A percentile compares a stretch with the other conserved stretches of the same genome.
phyloP scores from a whole-genome alignment of 2,113 vertebrate genomes.

The Odontesthes bonariensis region DNA sequence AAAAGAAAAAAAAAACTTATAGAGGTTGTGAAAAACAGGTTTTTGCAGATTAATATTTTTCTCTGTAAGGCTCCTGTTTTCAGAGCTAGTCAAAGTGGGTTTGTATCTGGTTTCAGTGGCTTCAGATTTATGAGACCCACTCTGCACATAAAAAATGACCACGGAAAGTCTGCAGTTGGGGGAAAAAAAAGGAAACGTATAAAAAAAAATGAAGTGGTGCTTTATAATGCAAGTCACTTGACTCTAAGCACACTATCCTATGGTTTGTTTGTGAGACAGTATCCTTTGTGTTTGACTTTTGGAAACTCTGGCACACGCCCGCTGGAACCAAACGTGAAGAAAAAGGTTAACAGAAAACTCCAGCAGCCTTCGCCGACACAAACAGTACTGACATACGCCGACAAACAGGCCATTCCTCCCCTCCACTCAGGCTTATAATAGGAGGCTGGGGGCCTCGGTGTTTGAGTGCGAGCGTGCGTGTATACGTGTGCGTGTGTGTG shows the following conservation, averaged over 20 bases:
- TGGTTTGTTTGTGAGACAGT: neutral
- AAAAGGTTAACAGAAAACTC: constrained; percentile 8
- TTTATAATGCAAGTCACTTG: neutral
- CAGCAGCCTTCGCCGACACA: constrained; percentile 25
- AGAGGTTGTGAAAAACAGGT: neutral
- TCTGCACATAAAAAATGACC: neutral
- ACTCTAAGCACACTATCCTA: neutral
- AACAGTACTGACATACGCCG: constrained; percentile 7
- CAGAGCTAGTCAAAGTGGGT: constrained; percentile 3
- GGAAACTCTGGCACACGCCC: neutral
- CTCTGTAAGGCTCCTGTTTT: neutral
- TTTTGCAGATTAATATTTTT: neutral
- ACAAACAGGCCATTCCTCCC: constrained; percentile 65
- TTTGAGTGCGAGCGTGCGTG: constrained; percentile 36
- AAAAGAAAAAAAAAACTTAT: neutral
- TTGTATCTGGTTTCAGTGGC: constrained; percentile 12
- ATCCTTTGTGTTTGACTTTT: constrained; percentile 5
- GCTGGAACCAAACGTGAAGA: neutral
- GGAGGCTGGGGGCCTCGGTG: constrained; percentile 54
- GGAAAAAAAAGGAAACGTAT: neutral
- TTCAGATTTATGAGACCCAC: constrained; percentile 6
- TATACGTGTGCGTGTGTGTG: constrained; percentile 45
- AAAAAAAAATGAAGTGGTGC: neutral
- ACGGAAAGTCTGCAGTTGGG: neutral
- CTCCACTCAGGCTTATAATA: constrained; percentile 74